Percentiles rank a stretch among this genome's conserved stretches.
phyloP scores from a whole-genome alignment of 2,113 vertebrate genomes.

The Myrmecobius fasciatus region DNA sequence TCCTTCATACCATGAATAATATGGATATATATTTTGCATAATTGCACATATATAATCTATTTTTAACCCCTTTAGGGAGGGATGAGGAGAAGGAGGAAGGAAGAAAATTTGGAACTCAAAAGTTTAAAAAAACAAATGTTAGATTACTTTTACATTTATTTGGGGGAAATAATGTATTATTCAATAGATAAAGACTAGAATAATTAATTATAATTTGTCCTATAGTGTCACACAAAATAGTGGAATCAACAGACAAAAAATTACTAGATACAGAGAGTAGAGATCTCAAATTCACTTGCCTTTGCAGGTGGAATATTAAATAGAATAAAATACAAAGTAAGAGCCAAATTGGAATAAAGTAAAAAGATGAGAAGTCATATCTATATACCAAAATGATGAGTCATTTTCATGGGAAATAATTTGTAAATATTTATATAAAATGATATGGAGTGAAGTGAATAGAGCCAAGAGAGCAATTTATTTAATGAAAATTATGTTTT shows the following conservation, averaged over 20 bases:
- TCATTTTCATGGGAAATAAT: background rate
- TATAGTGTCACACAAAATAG: background rate
- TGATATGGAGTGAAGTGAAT: background rate
- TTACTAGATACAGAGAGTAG: background rate
- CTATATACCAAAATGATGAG: background rate
- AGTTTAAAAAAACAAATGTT: no score
- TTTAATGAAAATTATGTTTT: background rate
- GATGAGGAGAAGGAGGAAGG: no score
- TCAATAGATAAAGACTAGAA: background rate
- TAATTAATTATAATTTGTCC: background rate
- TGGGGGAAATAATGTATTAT: background rate
- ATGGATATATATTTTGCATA: no score
- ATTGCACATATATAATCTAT: no score
- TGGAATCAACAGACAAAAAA: background rate
- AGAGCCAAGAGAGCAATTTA: background rate
- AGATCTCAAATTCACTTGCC: background rate
- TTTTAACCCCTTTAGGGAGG: no score
- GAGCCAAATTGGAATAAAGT: background rate
- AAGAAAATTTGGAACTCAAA: no score
- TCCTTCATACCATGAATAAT: no score
- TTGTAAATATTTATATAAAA: no score
- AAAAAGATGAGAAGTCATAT: background rate
- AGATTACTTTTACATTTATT: no score
- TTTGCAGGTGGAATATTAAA: background rate
- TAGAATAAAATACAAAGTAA: background rate